These are phyloP conservation scores for Bombus vancouverensis DNA, from an alignment of 1,140 invertebrate species.

Conservation along the genomic window DNA sequence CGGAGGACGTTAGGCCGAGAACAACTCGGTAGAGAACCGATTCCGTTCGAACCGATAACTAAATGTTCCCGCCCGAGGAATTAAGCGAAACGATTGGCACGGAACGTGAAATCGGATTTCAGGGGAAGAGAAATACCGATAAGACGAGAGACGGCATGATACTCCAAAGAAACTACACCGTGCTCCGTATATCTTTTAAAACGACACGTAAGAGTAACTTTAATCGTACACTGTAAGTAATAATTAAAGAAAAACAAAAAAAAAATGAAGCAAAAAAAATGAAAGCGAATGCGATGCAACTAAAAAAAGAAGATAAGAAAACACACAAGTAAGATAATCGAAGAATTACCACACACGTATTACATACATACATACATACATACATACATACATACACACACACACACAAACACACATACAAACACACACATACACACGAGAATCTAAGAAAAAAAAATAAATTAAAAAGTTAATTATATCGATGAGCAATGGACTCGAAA, in stretches of 20 bases:
- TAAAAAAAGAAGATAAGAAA: constrained; percentile 35
- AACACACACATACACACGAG: neutral
- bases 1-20: neutral
- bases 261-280: constrained; percentile 34
- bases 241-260: constrained; percentile 66
- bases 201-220: constrained; percentile 71
- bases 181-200: constrained; percentile 77
- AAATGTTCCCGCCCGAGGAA: neutral
- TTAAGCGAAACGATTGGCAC: neutral
- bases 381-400: constrained; percentile 33
- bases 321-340: constrained; percentile 59
- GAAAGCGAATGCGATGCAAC: constrained; percentile 47
- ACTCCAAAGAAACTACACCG: constrained; percentile 81
- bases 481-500: constrained; percentile 82
- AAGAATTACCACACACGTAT: constrained; percentile 48
- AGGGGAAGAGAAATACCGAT: neutral
- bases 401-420: constrained; percentile 45
- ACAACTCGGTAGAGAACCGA: neutral
- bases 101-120: neutral
- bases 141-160: constrained; percentile 54
- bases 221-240: constrained; percentile 79
- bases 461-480: constrained; percentile 71
- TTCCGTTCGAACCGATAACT: neutral
- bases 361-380: constrained; percentile 7
- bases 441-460: constrained; percentile 34